A percentile compares a stretch with the other conserved stretches of the same genome.
Conservation (phyloP, 2,888 invertebrate genomes). For the Dyspetes luteomarginatus region DNA sequence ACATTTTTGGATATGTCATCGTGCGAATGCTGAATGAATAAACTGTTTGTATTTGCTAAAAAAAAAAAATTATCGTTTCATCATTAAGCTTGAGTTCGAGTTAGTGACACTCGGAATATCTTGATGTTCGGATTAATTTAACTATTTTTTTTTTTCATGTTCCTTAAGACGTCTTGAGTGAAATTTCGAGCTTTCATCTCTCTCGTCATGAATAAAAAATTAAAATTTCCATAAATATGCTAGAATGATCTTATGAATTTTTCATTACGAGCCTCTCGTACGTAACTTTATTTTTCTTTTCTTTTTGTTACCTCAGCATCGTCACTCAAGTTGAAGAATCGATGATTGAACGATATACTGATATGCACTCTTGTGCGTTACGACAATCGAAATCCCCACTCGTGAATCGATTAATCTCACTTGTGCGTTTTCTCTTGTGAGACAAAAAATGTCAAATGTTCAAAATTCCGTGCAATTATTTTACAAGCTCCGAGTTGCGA, state of each 20-base stretch:
- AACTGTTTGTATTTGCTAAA: neutral
- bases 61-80: neutral
- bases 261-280: neutral
- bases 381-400: neutral
- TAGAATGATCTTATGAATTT: neutral
- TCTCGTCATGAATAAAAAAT: too few relatives aligned
- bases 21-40: neutral
- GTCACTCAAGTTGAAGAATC: too few relatives aligned
- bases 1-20: neutral
- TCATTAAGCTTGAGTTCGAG: neutral
- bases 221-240: neutral
- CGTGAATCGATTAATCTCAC: neutral
- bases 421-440: neutral
- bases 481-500: slow-evolving; percentile 18
- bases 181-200: too few relatives aligned
- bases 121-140: neutral
- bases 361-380: neutral
- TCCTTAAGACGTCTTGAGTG: too few relatives aligned
- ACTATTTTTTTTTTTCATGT: neutral
- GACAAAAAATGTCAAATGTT: neutral
- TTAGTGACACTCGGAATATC: neutral
- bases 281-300: neutral
- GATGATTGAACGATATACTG: neutral
- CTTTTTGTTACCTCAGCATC: neutral
- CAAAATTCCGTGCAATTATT: slow-evolving; percentile 1